Percentiles rank a stretch among this genome's conserved stretches.
Evolutionary conservation across 2,113 vertebrate species (phyloP).

Genomic region (Chloropsis cyanopogon): DNA sequence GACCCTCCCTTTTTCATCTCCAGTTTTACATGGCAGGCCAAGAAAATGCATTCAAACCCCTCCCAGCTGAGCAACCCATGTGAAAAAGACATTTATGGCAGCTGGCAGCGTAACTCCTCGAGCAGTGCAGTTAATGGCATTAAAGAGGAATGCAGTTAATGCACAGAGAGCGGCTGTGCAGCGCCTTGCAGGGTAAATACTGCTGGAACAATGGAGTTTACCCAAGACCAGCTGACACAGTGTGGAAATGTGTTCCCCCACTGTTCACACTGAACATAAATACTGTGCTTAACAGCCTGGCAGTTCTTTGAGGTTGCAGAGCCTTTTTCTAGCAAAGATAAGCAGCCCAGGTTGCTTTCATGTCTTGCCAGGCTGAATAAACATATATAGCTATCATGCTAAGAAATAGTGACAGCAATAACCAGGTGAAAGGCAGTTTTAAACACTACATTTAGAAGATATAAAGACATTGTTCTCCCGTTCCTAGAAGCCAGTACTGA

Average conservation of each 20-base stretch:
- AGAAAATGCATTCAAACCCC: neutral
- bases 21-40: neutral
- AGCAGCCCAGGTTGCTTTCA: neutral
- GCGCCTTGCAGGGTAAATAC: neutral
- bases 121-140: neutral
- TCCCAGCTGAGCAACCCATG: neutral
- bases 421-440: neutral
- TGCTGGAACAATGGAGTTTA: neutral
- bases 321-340: neutral
- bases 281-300: neutral
- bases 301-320: neutral
- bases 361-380: neutral
- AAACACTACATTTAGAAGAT: neutral
- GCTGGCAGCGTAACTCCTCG: neutral
- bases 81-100: neutral
- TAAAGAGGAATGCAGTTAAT: neutral
- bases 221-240: neutral
- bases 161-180: neutral
- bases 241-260: neutral
- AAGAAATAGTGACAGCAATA: neutral
- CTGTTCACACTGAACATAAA: neutral
- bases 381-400: accelerated
- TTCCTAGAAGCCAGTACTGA: neutral
- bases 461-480: conserved; percentile 25
- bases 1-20: neutral